Evolutionary conservation across 2,113 vertebrate genomes (phyloP).

Genomic region (Bubo bubo): DNA sequence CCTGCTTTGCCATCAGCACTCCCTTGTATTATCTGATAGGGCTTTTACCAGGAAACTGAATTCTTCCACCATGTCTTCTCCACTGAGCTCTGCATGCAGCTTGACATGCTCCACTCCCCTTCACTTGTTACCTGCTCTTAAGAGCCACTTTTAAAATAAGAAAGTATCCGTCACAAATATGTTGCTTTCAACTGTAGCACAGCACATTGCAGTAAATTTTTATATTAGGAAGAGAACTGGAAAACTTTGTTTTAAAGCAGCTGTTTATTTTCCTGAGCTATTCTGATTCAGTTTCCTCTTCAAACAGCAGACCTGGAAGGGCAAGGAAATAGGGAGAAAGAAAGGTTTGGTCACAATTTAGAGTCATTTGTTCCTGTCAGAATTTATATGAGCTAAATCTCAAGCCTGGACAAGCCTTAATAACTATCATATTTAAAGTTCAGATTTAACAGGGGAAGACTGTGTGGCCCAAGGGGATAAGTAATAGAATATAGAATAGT

Average conservation of each 20-base stretch:
- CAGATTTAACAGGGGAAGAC: constrained; percentile 18
- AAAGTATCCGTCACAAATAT: background rate
- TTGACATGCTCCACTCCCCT: constrained; percentile 80
- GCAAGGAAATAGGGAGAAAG: background rate
- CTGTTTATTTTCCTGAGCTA: background rate
- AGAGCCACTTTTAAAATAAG: constrained; percentile 69
- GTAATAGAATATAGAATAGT: constrained; percentile 38
- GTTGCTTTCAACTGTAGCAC: background rate
- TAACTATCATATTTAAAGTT: constrained; percentile 64
- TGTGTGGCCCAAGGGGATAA: constrained; percentile 31
- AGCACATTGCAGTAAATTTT: background rate
- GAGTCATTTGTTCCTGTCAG: constrained; percentile 53
- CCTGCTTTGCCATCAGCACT: constrained; percentile 75
- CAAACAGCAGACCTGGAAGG: background rate
- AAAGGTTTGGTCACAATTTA: constrained; percentile 38
- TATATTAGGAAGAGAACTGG: background rate
- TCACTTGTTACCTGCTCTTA: constrained; percentile 80
- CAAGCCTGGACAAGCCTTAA: constrained; percentile 48
- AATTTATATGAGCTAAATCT: constrained; percentile 60
- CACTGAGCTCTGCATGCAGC: constrained; percentile 72
- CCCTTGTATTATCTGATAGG: constrained; percentile 79
- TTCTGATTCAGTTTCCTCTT: background rate
- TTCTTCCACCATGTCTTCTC: constrained; percentile 69
- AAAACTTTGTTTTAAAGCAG: constrained; percentile 25
- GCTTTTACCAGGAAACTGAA: constrained; percentile 84